phyloP scores from a whole-genome alignment of 2,888 invertebrate genomes.

The Dione juno region DNA sequence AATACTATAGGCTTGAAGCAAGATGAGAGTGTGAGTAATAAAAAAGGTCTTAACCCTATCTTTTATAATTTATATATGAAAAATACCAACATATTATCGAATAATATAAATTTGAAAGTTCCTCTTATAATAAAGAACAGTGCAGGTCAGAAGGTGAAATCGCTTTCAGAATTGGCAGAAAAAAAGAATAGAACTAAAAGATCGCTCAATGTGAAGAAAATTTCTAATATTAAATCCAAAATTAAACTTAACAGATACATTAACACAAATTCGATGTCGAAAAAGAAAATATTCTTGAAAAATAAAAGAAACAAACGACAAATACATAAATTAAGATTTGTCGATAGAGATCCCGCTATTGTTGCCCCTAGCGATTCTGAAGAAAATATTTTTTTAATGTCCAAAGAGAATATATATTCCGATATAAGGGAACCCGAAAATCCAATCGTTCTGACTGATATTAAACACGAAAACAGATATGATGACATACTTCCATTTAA shows the following conservation, averaged over 20 bases:
- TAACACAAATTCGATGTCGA: conserved; percentile 60
- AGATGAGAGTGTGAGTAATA: not conserved
- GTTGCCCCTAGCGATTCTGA: conserved; percentile 52
- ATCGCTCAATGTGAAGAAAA: conserved; percentile 55
- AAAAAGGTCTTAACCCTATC: not conserved
- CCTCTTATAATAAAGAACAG: not conserved
- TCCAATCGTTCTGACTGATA: conserved; percentile 49
- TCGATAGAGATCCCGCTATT: conserved; percentile 59
- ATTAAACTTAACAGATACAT: conserved; percentile 60
- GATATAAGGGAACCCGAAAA: conserved; percentile 59
- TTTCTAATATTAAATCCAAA: conserved; percentile 60
- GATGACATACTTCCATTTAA: conserved; percentile 52
- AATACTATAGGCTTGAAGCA: conserved; percentile 13
- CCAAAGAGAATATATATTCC: conserved; percentile 63
- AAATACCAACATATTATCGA: conserved; percentile 13
- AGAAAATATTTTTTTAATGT: conserved; percentile 64
- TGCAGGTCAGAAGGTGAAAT: not conserved
- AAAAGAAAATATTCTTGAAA: conserved; percentile 57
- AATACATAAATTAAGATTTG: conserved; percentile 65
- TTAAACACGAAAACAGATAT: conserved; percentile 42
- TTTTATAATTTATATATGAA: conserved; percentile 12
- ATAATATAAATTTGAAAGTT: conserved; percentile 4
- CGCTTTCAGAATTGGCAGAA: conserved; percentile 50
- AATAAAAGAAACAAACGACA: conserved; percentile 68
- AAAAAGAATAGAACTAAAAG: conserved; percentile 61